Base-by-base conservation (phyloP, 2,888 invertebrate species). In the Chydorus sphaericus region DNA sequence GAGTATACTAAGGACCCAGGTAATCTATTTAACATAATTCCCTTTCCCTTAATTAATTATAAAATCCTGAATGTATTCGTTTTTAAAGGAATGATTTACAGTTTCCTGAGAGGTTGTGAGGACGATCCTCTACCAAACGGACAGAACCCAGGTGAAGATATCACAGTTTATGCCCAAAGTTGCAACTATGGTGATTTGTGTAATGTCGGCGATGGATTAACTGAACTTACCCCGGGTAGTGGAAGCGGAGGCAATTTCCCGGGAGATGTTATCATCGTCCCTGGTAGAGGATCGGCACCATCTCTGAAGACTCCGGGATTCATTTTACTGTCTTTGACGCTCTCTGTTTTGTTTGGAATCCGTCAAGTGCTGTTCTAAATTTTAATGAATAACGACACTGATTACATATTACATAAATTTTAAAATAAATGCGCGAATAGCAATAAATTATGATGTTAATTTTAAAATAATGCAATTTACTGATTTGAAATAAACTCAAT, bases 61-160 rank as follows among this genome's bases (percentile, higher is more conserved):
- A n/a, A n/a, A n/a, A n/a, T n/a, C n/a, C n/a, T n/a, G n/a, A 52
- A 20, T 2, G 14, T 20, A n/a, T 18, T 3, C 38, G n/a, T 20
- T 5, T 14, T 3, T 8, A 30, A 36, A 55, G 55, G 49, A 26
- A 39, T 14, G 14, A 55, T 55, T n/a, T 14, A 4, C 14, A 48
- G 23, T 20, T 55, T 55, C 26, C 49, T 38, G 10, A 48, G 55
- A 4, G 55, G 55, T 10, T 55, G 55, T 31, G 55, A 55, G 26
- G 48, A 55, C 4, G 55, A 55, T 4, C 55, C 55, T 30, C 49
- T 55, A 20, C 36, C 49, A 23, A 39, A 55, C 33, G 55, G 55
- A 4, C 29, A 26, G 14, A 31, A 55, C 48, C 38, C 37, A 23
- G 55, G 33, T 23, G 55, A 23, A 14, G 55, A 33, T 20, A 20